phyloP scores from a whole-genome alignment of 2,797 vertebrate species.

The Nyctalus aviator region DNA sequence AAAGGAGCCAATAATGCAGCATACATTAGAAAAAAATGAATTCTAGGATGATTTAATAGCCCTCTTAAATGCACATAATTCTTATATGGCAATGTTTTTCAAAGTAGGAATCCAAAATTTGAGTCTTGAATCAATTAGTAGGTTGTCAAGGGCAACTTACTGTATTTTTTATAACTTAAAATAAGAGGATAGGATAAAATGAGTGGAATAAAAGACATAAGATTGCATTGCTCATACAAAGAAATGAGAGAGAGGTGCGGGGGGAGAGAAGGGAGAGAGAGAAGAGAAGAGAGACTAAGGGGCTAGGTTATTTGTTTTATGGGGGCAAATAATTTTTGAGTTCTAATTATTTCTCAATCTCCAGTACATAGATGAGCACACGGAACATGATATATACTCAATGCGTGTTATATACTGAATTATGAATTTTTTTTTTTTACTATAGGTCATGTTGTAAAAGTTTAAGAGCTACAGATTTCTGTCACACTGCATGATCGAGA shows the following conservation, averaged over 20 bases:
- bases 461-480: not conserved
- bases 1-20: not conserved
- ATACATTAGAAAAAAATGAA: not conserved
- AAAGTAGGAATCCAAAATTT: not conserved
- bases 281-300: not conserved
- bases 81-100: not conserved
- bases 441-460: not conserved
- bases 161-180: slow-evolving; percentile 30
- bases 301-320: not conserved
- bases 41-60: not conserved
- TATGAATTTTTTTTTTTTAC: not conserved
- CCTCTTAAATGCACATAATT: not conserved
- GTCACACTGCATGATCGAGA: not conserved
- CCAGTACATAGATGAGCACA: not conserved
- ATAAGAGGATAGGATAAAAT: not conserved
- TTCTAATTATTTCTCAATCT: not conserved
- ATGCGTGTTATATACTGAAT: not conserved
- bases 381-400: not conserved
- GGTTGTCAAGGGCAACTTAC: not conserved
- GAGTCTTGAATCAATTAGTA: not conserved
- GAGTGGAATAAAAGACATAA: not conserved
- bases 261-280: too few relatives aligned
- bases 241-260: not conserved
- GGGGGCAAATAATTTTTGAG: not conserved
- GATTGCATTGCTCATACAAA: not conserved